Base-by-base conservation (phyloP, 2,797 vertebrate genomes). In the Netta rufina region DNA sequence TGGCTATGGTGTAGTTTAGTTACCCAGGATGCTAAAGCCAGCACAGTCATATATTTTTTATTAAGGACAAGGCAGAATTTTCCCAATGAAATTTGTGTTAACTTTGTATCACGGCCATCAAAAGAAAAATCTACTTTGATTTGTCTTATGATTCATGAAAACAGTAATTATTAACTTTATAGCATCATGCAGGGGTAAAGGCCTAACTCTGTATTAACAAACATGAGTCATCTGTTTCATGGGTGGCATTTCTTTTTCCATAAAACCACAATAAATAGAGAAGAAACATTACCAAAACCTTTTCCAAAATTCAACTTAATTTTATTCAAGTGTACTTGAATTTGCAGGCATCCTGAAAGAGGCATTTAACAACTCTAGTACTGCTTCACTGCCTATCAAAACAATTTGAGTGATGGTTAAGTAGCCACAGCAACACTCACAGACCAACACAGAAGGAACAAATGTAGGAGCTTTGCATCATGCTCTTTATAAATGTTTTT, bases 221-320 rank as follows among this genome's bases (percentile, higher is more conserved):
- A 5, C 2, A 0, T 2, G 21, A 9, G 5, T 41, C 1, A 32
- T 19, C 28, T 73, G 41, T 70, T 54, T 65, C 30, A 27, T 5
- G 8, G 47, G 6, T 11, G 56, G 7, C 0, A 0, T 45, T 4
- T 32, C 25, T 45, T 45, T 45, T 45, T 45, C 45, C 45, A 45
- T 45, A 45, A 45, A 20, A 45, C 45, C 45, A 45, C 22, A 24
- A 8, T 32, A 57, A 49, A 13, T 28, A 8, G 58, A 43, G 39
- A 85, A 47, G 28, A 81, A 24, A 36, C 27, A 56, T 66, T 3
- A 66, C 14, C 3, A 33, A 71, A 45, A 21, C 45, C 45, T 45
- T 45, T 45, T 45, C 45, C 45, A 79, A 78, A 7, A 33, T 57
- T 6, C 1, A 49, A 3, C 24, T 76, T 73, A 10, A 25, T 81